Base-by-base conservation (phyloP, 2,888 invertebrate species). In the Congeria kusceri region DNA sequence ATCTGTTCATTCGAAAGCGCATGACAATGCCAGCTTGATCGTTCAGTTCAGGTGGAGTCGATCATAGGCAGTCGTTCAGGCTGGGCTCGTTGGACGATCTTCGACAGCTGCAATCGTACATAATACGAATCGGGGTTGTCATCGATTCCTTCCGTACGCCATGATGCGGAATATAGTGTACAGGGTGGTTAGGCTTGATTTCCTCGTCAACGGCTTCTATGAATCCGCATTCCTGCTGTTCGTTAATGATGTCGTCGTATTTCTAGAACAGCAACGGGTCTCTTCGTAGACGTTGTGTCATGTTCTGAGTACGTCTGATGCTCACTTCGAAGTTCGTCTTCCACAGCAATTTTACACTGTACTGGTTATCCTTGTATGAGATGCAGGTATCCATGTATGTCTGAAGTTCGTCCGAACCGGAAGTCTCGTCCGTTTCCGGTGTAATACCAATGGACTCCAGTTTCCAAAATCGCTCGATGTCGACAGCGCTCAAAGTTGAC, bases 91-190 rank as follows among this genome's bases (percentile, higher is more conserved):
- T n/a, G n/a, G n/a, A n/a, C n/a, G n/a, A n/a, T n/a, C n/a, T n/a
- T n/a, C n/a, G n/a, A n/a, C n/a, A n/a, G n/a, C n/a, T n/a, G n/a
- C n/a, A n/a, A n/a, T n/a, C n/a, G n/a, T n/a, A n/a, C n/a, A n/a
- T n/a, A n/a, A n/a, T n/a, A n/a, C n/a, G n/a, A n/a, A n/a, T n/a
- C n/a, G n/a, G 76, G 9, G 76, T 80, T n/a, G 76, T 77, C 13
- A 23, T 20, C 7, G 68, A 49, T 18, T 49, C 49, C 15, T 49
- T 80, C 47, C 71, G 67, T 15, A 84, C 84, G 0, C 76, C 46
- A 20, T 68, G 80, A 56, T 82, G 84, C 0, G 82, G 77, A 25
- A 84, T 79, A 49, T 75, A 84, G 29, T 84, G 84, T 3, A 62
- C 56, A n/a, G 25, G 39, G 15, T 53, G 46, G 7, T 53, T 29